Evolutionary conservation across 2,113 vertebrate species (phyloP), one percentile per base, ranked within the genome.

Genomic region (Charina bottae): DNA sequence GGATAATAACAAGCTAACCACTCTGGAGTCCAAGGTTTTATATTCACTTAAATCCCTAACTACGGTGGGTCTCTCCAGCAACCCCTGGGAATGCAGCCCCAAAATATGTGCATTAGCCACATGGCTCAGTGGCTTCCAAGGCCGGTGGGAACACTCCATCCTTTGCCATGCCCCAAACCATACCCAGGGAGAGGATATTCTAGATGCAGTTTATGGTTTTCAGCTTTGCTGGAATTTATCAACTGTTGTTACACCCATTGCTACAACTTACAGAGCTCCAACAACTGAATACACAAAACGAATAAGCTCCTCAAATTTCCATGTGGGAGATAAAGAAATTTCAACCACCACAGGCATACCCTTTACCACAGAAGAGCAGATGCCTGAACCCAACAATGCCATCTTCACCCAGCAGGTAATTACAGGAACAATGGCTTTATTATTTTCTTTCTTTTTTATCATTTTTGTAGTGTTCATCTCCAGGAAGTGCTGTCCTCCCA

Each of bases 371-470:
- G 99, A 99, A 95, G 98, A 98, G 96, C 98, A 98, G 95, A 98
- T 98, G 95, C 97, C 97, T 0, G 98, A 98, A 95, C 98, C 98
- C 97, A 99, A 99, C 98, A 99, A 99, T 98, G 99, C 98, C 94
- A 97, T 98, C 95, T 99, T 99, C 98, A 99, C 98, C 96, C 98
- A 99, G 94, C 98, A 98, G 97, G 99, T 99, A 97, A 99, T 99
- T 97, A 99, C 99, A 93, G 99, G 99, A 97, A 99, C 99, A 97
- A 99, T 99, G 99, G 98, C 98, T 97, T 98, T 99, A 97, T 98
- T 99, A 95, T 99, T 99, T 98, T 99, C 98, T 96, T 99, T 99
- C 98, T 99, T 99, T 98, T 98, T 99, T 98, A 99, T 99, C 96
- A 99, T 99, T 98, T 99, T 99, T 97, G 98, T 99, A 98, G 99